Percentiles rank a stretch among this genome's conserved stretches.
These are phyloP conservation scores for Tipula unca DNA, from an alignment of 2,888 invertebrate species.

Conservation along the genomic window DNA sequence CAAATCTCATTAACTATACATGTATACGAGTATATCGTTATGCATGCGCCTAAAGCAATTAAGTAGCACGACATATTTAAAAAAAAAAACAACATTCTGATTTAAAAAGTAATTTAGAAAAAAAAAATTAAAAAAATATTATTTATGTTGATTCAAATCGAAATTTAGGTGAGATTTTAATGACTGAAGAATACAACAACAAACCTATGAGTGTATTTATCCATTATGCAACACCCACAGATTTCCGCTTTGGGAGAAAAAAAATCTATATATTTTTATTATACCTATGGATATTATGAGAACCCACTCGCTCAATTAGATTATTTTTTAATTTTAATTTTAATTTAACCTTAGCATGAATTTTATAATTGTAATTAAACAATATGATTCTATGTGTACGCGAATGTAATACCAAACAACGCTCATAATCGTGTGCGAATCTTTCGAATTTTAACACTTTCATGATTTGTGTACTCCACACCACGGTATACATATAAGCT, in stretches of 20 bases:
- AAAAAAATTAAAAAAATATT: too few species aligned
- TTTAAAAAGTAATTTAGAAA: too few species aligned
- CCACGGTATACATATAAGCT: neutral
- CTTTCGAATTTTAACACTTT: neutral
- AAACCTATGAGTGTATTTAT: too few species aligned
- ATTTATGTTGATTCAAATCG: neutral
- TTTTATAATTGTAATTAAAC: neutral
- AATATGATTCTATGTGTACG: neutral
- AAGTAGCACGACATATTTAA: neutral
- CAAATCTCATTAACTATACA: neutral
- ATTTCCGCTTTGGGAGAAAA: neutral
- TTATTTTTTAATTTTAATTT: neutral
- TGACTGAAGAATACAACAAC: neutral
- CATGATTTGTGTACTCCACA: neutral
- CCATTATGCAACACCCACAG: neutral
- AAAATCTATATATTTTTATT: neutral
- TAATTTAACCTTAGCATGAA: neutral
- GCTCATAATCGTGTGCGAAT: neutral
- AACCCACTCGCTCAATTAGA: neutral
- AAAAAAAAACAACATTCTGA: neutral
- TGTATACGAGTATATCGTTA: too few species aligned
- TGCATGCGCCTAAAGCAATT: neutral
- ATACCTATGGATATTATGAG: too few species aligned
- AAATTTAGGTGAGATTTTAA: neutral
- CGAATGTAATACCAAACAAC: neutral